These are phyloP conservation scores for Artemia franciscana DNA, from an alignment of 1,140 invertebrate genomes.

Conservation along the genomic window DNA sequence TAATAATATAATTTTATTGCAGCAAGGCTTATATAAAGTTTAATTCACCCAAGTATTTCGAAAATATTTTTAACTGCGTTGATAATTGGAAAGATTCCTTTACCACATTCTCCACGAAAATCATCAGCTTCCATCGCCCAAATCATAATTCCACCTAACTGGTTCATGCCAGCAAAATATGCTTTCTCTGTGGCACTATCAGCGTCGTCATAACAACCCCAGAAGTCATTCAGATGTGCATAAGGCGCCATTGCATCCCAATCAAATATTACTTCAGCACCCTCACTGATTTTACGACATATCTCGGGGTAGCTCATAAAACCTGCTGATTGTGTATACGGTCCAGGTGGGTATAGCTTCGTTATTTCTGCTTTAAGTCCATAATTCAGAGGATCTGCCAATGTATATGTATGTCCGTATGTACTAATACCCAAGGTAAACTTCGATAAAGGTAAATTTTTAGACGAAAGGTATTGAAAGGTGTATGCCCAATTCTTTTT, in stretches of 20 bases:
- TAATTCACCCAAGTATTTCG: background rate
- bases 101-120: background rate
- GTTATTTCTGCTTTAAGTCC: slow-evolving; percentile 15
- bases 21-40: too few species aligned
- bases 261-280: background rate
- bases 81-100: background rate
- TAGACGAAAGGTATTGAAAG: background rate
- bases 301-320: slow-evolving; percentile 18
- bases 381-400: slow-evolving; percentile 14
- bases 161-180: background rate
- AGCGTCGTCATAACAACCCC: background rate
- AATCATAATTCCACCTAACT: background rate
- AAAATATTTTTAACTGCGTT: background rate
- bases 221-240: background rate
- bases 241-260: background rate
- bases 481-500: slow-evolving; percentile 1
- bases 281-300: background rate
- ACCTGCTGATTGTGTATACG: slow-evolving; percentile 5
- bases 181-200: background rate
- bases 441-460: background rate
- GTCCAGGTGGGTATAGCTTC: slow-evolving; percentile 12
- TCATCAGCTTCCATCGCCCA: background rate
- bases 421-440: slow-evolving; percentile 13
- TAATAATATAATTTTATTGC: too few species aligned
- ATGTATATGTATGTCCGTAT: slow-evolving; percentile 20